These are phyloP conservation scores for Clusia tigrina DNA, from an alignment of 2,888 invertebrate species.

Conservation along the genomic window DNA sequence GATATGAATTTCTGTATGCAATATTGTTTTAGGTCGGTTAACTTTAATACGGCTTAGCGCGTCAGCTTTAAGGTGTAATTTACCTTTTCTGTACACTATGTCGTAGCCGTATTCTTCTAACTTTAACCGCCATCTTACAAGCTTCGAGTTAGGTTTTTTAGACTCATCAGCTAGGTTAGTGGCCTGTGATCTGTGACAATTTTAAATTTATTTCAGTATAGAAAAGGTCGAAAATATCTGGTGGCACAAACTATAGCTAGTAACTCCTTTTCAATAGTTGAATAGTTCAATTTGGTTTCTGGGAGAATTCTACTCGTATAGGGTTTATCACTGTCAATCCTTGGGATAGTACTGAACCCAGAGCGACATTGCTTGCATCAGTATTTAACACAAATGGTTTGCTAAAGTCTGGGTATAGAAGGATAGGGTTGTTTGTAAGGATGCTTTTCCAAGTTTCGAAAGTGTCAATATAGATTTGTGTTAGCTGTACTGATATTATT, in stretches of 20 bases:
- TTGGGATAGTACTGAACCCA: not conserved
- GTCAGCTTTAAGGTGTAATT: not conserved
- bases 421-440: not conserved
- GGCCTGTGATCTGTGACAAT: constrained; percentile 13
- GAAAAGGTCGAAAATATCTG: constrained; percentile 10
- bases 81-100: constrained; percentile 13
- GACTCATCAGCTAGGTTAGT: not conserved
- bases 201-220: constrained; percentile 11
- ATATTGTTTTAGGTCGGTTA: too few relatives aligned
- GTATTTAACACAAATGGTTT: not conserved
- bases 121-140: constrained; percentile 7
- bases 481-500: not conserved
- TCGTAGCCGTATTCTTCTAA: constrained; percentile 10
- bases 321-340: not conserved
- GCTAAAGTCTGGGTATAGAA: not conserved
- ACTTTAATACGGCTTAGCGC: not conserved
- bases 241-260: constrained; percentile 9
- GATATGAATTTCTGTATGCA: not conserved
- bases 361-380: not conserved
- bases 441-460: not conserved
- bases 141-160: constrained; percentile 2
- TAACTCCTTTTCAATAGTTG: constrained; percentile 6
- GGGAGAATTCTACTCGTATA: not conserved
- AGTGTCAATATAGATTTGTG: not conserved
- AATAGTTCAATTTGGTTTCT: constrained; percentile 1